Percentiles rank a stretch among this genome's conserved stretches.
These are phyloP conservation scores for Eurypyga helias DNA, from an alignment of 2,113 vertebrate species.

Conservation along the genomic window DNA sequence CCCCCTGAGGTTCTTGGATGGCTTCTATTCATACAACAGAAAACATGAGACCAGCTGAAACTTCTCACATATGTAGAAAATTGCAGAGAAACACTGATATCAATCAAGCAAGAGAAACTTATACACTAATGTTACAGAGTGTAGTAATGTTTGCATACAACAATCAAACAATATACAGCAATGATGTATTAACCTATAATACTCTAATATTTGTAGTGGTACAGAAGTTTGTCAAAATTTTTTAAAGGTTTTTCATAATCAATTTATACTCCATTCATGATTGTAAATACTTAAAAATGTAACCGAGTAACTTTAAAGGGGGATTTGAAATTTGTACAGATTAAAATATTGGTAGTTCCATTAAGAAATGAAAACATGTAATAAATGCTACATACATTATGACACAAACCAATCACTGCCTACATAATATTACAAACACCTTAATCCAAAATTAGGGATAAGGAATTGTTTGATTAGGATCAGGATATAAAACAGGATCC, in stretches of 20 bases:
- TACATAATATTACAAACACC: neutral
- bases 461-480: neutral
- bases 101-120: neutral
- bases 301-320: neutral
- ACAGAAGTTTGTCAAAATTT: neutral
- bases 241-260: fast-evolving
- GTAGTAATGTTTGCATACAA: neutral
- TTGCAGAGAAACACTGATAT: neutral
- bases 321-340: neutral
- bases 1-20: neutral
- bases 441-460: neutral
- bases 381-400: neutral
- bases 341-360: neutral
- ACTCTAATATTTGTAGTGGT: neutral
- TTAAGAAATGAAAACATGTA: neutral
- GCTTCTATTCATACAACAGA: neutral
- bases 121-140: neutral
- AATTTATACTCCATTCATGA: neutral
- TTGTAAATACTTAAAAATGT: neutral
- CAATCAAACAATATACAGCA: neutral
- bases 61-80: neutral
- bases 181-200: neutral
- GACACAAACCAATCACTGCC: neutral
- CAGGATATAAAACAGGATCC: neutral
- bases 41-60: neutral